Conservation (phyloP, 2,888 invertebrate genomes). For the Xestia rhomboidea region DNA sequence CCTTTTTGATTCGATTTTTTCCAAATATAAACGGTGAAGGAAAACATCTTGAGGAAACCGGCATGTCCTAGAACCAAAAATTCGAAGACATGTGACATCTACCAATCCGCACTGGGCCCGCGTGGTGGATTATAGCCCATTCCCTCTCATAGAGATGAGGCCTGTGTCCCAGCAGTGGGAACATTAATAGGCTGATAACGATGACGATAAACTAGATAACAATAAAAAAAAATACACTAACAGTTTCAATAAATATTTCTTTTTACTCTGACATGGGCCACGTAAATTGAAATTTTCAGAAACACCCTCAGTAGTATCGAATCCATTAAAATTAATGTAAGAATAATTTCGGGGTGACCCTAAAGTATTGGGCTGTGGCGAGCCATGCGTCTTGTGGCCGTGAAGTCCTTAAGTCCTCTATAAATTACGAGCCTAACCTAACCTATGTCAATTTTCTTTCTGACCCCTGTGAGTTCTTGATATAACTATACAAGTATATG, state of each 20-base stretch:
- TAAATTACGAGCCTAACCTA: slow-evolving; percentile 72
- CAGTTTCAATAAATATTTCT: neutral
- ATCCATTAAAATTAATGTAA: slow-evolving; percentile 47
- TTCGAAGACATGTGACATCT: too few species aligned
- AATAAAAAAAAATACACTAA: neutral
- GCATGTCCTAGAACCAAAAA: too few species aligned
- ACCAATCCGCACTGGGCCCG: too few species aligned
- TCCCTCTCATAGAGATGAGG: too few species aligned
- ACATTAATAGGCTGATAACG: too few species aligned
- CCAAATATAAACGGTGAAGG: too few species aligned
- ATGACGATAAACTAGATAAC: neutral
- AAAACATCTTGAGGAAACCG: too few species aligned
- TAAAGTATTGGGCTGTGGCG: slow-evolving; percentile 17
- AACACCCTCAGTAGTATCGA: slow-evolving; percentile 14
- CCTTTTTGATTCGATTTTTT: neutral
- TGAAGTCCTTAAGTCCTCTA: slow-evolving; percentile 71
- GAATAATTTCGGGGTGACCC: slow-evolving; percentile 41
- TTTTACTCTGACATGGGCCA: neutral
- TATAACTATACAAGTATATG: neutral
- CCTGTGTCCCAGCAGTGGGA: too few species aligned
- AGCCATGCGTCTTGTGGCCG: slow-evolving; percentile 43
- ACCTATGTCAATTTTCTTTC: slow-evolving; percentile 62
- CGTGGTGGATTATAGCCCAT: too few species aligned
- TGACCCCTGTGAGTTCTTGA: slow-evolving; percentile 34
- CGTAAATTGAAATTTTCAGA: slow-evolving; percentile 28